These are phyloP conservation scores for Myodes glareolus DNA, from an alignment of 2,113 vertebrate species.

Conservation along the genomic window DNA sequence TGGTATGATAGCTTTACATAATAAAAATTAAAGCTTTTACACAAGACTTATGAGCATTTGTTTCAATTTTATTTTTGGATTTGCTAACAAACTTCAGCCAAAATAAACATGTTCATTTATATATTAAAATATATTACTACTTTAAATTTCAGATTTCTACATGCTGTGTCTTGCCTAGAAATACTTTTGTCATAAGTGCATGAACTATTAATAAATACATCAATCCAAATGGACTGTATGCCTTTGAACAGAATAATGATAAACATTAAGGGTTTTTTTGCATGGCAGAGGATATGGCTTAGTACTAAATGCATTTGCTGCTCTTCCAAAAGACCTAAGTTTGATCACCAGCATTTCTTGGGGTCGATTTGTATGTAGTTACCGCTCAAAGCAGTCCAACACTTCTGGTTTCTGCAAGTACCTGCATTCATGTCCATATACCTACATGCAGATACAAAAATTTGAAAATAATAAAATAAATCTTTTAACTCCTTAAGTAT, in stretches of 20 bases:
- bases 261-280: neutral
- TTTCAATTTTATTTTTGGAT: neutral
- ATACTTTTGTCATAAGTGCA: neutral
- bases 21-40: neutral
- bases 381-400: neutral
- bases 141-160: neutral
- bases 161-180: conserved; percentile 9
- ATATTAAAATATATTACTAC: neutral
- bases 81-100: neutral
- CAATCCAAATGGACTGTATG: neutral
- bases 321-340: neutral
- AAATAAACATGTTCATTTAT: neutral
- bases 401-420: neutral
- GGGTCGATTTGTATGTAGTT: neutral
- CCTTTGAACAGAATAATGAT: neutral
- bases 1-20: neutral
- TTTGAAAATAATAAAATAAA: neutral
- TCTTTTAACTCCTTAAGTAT: neutral
- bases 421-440: neutral
- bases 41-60: neutral
- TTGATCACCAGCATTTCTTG: neutral
- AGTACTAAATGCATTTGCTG: neutral
- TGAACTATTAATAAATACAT: conserved; percentile 9
- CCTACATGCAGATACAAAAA: neutral
- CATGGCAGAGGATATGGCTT: neutral